phyloP scores from a whole-genome alignment of 2,888 invertebrate genomes.

The Melinaea marsaeus region DNA sequence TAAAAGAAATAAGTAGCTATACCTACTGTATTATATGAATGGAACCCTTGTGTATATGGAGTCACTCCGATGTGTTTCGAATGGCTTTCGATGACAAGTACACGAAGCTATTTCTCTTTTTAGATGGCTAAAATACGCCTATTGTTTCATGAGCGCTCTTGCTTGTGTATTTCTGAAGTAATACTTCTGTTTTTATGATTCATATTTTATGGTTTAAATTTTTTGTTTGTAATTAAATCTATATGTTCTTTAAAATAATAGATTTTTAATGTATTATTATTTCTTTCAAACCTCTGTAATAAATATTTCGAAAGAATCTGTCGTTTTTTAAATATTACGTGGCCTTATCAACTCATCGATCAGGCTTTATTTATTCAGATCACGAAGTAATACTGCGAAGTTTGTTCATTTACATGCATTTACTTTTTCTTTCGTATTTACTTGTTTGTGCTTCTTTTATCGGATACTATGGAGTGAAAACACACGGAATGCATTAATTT shows the following conservation, averaged over 20 bases:
- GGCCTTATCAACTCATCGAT: conserved; percentile 71
- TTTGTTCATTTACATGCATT: conserved; percentile 70
- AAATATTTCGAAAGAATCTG: not conserved
- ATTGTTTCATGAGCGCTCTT: conserved; percentile 60
- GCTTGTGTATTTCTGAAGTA: conserved; percentile 47
- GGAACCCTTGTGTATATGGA: conserved; percentile 56
- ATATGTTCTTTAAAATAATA: not conserved
- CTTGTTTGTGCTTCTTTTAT: conserved; percentile 58
- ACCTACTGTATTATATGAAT: conserved; percentile 45
- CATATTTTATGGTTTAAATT: conserved; percentile 28
- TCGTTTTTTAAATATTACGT: conserved; percentile 61
- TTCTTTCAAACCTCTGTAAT: conserved; percentile 4
- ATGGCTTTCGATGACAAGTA: conserved; percentile 74
- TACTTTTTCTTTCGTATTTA: conserved; percentile 56
- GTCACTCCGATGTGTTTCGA: conserved; percentile 65
- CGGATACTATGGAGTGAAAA: conserved; percentile 52
- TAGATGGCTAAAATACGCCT: conserved; percentile 67
- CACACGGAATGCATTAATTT: conserved; percentile 40
- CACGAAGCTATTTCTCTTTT: conserved; percentile 66
- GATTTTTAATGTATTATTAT: conserved; percentile 30
- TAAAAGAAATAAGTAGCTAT: conserved; percentile 60
- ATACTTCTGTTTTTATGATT: conserved; percentile 22
- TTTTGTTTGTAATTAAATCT: conserved; percentile 4
- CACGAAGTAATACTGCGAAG: conserved; percentile 66
- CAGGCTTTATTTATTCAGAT: conserved; percentile 67